Base-by-base conservation (phyloP, 2,113 vertebrate species). In the Sakesphorus luctuosus region DNA sequence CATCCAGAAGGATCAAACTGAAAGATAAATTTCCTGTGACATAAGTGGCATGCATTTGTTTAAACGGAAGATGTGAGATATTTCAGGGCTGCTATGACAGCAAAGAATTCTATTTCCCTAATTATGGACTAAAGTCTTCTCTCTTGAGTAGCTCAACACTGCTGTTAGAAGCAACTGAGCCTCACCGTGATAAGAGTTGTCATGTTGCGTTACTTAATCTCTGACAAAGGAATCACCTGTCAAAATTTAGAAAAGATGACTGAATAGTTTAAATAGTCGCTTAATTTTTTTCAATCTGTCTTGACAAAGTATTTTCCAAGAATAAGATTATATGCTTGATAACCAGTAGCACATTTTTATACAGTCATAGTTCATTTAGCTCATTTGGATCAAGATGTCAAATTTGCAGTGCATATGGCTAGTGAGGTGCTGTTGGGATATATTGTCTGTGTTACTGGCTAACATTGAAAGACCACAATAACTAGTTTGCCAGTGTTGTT, bases 41-140 rank as follows among this genome's bases (percentile, higher is more conserved):
- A 63, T 66, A 84, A 76, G 43, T 88, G 59, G 20, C 9, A 3
- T 6, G 2, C 53, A 69, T 80, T 94, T 89, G 33, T 90, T 94
- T 94, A 92, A 96, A 92, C 18, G 58, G 55, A 84, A 93, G 56
- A 71, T 89, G 18, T 93, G 85, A 96, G 59, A 35, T 52, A 52
- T 95, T 95, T 47, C 72, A 67, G 38, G 59, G 56, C 56, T 78
- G 79, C 67, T 94, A 11, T 87, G 83, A 78, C 69, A 94, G 83
- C 6, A 58, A 90, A 89, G 52, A 75, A 56, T 92, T 93, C 28
- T 49, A 6, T 93, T 91, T 90, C 72, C n/a, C 50, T 88, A 81
- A 89, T 96, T 93, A 72, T 43, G 52, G 44, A 61, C n/a, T 35
- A 7, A 71, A 74, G 25, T 59, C 89, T 93, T 94, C 19, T 88